Conservation (phyloP, 2,888 invertebrate genomes). For the Adelognathus sp. region DNA sequence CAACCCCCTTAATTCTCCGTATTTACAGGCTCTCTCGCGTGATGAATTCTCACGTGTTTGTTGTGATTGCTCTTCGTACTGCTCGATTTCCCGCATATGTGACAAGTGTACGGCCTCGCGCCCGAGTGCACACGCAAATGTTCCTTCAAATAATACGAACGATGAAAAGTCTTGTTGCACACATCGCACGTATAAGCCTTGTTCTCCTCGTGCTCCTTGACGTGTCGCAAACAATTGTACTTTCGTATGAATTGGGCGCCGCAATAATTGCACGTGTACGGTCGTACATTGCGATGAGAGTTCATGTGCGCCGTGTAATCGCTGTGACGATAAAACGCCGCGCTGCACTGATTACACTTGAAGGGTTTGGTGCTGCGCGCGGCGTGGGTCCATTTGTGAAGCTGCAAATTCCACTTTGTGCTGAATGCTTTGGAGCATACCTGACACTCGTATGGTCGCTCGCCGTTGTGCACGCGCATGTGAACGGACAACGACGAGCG, state of each 20-base stretch:
- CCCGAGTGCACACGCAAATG: constrained; percentile 94
- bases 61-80: constrained; percentile 96
- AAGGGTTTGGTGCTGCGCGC: constrained; percentile 92
- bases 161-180: constrained; percentile 92
- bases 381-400: constrained; percentile 95
- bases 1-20: constrained; percentile 86
- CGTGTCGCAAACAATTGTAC: constrained; percentile 93
- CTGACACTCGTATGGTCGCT: constrained; percentile 89
- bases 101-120: constrained; percentile 90
- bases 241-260: constrained; percentile 94
- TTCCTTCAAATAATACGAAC: constrained; percentile 93
- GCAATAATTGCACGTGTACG: constrained; percentile 94
- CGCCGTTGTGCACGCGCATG: constrained; percentile 89
- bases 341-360: constrained; percentile 92
- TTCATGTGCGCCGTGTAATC: constrained; percentile 93
- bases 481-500: constrained; percentile 91
- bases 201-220: constrained; percentile 91
- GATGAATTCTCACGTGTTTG: constrained; percentile 94
- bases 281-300: constrained; percentile 91
- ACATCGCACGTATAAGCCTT: constrained; percentile 90
- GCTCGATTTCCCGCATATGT: constrained; percentile 94
- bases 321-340: constrained; percentile 91
- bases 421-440: constrained; percentile 93
- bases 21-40: constrained; percentile 92
- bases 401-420: constrained; percentile 94